phyloP scores from a whole-genome alignment of 2,113 vertebrate genomes.

The Phycodurus eques region DNA sequence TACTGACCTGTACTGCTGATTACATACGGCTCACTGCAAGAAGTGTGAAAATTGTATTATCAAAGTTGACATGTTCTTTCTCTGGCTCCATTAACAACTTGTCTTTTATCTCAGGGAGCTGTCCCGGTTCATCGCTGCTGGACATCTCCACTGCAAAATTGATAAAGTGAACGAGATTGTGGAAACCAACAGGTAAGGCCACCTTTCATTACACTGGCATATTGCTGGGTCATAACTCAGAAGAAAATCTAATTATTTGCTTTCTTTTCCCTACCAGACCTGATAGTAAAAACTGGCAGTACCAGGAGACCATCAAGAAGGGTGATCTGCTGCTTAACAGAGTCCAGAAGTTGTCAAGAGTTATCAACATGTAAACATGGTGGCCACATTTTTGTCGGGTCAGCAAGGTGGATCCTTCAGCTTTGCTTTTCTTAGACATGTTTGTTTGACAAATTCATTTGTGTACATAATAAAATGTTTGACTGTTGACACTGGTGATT shows the following conservation, averaged over 20 bases:
- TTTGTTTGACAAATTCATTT: slow-evolving; percentile 60
- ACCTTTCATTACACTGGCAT: background rate
- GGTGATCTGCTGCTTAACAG: slow-evolving; percentile 95
- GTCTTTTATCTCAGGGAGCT: slow-evolving; percentile 79
- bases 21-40: background rate
- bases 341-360: slow-evolving; percentile 97
- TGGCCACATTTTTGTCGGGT: slow-evolving; percentile 22
- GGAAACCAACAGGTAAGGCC: slow-evolving; percentile 93
- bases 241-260: background rate
- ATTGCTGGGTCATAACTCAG: fast-evolving
- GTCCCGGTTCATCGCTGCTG: slow-evolving; percentile 96
- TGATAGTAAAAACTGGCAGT: slow-evolving; percentile 99
- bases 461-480: slow-evolving; percentile 80
- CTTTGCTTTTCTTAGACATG: slow-evolving; percentile 37
- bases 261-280: slow-evolving; percentile 73
- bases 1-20: background rate
- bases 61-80: too few relatives aligned
- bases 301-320: slow-evolving; percentile 99
- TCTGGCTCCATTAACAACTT: background rate
- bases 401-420: slow-evolving; percentile 36
- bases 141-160: slow-evolving; percentile 97
- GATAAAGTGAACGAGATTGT: slow-evolving; percentile 99
- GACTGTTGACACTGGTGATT: slow-evolving; percentile 22
- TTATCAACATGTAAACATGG: slow-evolving; percentile 91
- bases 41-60: background rate